These are phyloP conservation scores for Vannuccia rotundouncinata DNA, from an alignment of 2,888 invertebrate species.

Conservation along the genomic window DNA sequence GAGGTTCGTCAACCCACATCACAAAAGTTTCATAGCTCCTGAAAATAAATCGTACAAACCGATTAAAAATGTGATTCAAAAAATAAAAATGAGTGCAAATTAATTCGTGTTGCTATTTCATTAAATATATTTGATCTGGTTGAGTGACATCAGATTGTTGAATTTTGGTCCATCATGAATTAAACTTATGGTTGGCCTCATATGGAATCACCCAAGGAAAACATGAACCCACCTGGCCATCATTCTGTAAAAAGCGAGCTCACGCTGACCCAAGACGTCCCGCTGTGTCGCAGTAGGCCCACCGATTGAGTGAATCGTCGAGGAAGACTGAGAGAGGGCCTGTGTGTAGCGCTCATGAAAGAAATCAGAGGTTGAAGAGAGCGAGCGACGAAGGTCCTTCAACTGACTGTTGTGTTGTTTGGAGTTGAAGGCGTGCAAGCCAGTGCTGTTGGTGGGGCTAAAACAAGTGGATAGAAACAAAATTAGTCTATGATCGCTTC, in stretches of 20 bases:
- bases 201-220: no score
- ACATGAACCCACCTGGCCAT: background rate
- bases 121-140: no score
- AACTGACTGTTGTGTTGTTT: background rate
- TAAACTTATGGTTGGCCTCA: no score
- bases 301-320: background rate
- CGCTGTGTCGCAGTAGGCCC: background rate
- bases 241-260: background rate
- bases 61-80: no score
- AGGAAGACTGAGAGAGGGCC: background rate
- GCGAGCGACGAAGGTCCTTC: background rate
- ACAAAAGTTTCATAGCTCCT: constrained; percentile 7
- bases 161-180: no score
- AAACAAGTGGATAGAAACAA: no score
- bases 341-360: background rate
- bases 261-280: background rate
- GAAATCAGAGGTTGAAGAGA: background rate
- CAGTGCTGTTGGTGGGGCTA: background rate
- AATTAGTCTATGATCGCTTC: no score
- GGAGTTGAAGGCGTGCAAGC: background rate
- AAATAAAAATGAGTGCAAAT: no score
- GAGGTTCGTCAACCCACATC: constrained; percentile 74
- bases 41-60: no score
- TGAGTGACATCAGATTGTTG: no score
- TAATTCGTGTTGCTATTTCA: no score